These are phyloP conservation scores for Rhamnusium bicolor DNA, from an alignment of 2,888 invertebrate species.

Conservation along the genomic window DNA sequence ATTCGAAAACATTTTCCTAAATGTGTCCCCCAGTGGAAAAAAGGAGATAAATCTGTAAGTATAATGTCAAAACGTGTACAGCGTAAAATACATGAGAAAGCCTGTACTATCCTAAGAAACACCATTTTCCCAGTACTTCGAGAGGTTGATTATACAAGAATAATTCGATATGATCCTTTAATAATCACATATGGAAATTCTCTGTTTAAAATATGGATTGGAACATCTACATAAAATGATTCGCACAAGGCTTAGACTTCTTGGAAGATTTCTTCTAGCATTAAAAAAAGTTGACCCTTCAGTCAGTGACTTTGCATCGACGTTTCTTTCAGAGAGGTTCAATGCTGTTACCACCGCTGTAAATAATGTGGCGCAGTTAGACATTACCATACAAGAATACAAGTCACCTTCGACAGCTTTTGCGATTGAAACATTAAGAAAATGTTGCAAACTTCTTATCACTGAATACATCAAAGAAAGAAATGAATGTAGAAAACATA, in stretches of 20 bases:
- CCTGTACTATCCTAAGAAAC: slow-evolving; percentile 36
- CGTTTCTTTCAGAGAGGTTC: slow-evolving; percentile 43
- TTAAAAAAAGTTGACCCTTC: slow-evolving; percentile 10
- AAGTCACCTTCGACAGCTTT: slow-evolving; percentile 39
- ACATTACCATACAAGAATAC: slow-evolving; percentile 33
- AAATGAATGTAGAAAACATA: slow-evolving; percentile 30
- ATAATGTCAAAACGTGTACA: slow-evolving; percentile 36
- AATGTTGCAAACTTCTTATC: slow-evolving; percentile 36
- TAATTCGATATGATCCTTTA: slow-evolving; percentile 51
- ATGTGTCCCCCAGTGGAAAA: slow-evolving; percentile 41
- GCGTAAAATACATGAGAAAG: slow-evolving; percentile 40
- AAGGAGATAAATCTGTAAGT: slow-evolving; percentile 37
- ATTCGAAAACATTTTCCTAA: slow-evolving; percentile 46
- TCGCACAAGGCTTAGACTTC: slow-evolving; percentile 24
- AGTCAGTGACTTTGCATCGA: slow-evolving; percentile 32
- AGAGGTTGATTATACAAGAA: slow-evolving; percentile 46
- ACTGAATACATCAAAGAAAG: slow-evolving; percentile 45
- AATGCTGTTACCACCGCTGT: slow-evolving; percentile 34
- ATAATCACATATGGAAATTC: slow-evolving; percentile 50
- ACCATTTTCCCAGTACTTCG: slow-evolving; percentile 48
- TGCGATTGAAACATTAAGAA: slow-evolving; percentile 46
- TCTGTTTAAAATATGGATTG: slow-evolving; percentile 45
- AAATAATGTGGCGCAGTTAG: slow-evolving; percentile 24
- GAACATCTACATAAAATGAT: slow-evolving; percentile 47
- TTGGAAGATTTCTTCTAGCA: slow-evolving; percentile 35